phyloP scores from a whole-genome alignment of 2,888 invertebrate species.

The Sesamia inferens region DNA sequence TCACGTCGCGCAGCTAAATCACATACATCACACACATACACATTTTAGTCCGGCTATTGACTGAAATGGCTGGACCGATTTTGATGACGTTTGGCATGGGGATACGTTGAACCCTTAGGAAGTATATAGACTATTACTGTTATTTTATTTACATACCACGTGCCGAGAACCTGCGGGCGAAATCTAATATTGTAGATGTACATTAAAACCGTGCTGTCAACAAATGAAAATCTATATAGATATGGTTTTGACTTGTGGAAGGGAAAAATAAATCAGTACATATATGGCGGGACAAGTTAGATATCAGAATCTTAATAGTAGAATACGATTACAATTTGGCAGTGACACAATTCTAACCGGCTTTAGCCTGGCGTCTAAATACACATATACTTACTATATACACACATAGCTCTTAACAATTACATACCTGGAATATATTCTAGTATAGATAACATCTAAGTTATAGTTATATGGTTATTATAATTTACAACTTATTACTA shows the following conservation, averaged over 20 bases:
- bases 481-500: conserved; percentile 43
- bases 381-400: conserved; percentile 43
- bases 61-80: neutral
- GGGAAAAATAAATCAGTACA: too few species aligned
- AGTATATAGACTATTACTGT: too few species aligned
- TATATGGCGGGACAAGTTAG: neutral
- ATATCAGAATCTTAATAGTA: neutral
- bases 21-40: neutral
- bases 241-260: neutral
- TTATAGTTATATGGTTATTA: conserved; percentile 48
- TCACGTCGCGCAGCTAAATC: neutral
- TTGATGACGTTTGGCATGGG: neutral
- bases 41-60: neutral
- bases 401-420: conserved; percentile 35
- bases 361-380: conserved; percentile 30
- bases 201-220: neutral
- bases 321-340: conserved; percentile 36
- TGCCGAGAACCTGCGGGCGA: neutral
- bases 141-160: neutral
- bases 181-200: neutral
- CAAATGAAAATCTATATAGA: neutral
- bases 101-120: neutral
- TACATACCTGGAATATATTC: conserved; percentile 50
- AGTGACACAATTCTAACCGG: conserved; percentile 11
- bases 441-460: conserved; percentile 41